Evolutionary conservation across 2,888 invertebrate genomes (phyloP).

Genomic region (Pachydiplax longipennis): DNA sequence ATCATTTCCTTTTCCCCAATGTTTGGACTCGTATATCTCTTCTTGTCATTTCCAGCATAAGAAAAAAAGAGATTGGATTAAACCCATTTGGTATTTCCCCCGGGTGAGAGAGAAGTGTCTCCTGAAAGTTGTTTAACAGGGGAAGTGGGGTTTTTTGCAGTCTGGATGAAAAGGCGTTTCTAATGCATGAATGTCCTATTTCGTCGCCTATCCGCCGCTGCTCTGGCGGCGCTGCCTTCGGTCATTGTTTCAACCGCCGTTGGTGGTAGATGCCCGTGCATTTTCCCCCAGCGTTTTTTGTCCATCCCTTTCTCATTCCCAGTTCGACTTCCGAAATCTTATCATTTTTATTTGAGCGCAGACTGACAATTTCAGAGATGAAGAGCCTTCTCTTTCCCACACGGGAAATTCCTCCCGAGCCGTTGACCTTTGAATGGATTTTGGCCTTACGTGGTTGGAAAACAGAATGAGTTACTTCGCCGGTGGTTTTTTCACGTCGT

Average conservation of each 20-base stretch:
- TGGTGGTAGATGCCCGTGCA: neutral
- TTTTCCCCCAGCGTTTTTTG: neutral
- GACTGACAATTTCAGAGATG: neutral
- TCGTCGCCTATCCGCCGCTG: neutral
- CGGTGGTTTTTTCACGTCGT: neutral
- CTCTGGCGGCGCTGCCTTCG: neutral
- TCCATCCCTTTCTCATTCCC: neutral
- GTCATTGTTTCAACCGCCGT: neutral
- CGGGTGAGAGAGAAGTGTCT: neutral
- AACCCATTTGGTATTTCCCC: neutral
- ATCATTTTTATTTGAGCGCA: neutral
- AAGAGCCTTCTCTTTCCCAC: neutral
- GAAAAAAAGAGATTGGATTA: neutral
- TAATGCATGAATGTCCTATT: neutral
- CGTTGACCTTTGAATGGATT: neutral
- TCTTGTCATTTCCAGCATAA: neutral
- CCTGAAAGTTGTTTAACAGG: neutral
- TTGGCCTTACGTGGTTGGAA: neutral
- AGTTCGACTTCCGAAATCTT: neutral
- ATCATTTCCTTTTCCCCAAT: neutral
- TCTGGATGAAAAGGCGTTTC: neutral
- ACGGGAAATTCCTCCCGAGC: neutral
- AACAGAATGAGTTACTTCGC: neutral
- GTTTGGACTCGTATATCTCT: neutral
- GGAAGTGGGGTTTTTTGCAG: neutral